Percentiles rank a stretch among this genome's conserved stretches.
Evolutionary conservation across 2,797 vertebrate genomes (phyloP).

Genomic region (Pseudochaenichthys georgianus): DNA sequence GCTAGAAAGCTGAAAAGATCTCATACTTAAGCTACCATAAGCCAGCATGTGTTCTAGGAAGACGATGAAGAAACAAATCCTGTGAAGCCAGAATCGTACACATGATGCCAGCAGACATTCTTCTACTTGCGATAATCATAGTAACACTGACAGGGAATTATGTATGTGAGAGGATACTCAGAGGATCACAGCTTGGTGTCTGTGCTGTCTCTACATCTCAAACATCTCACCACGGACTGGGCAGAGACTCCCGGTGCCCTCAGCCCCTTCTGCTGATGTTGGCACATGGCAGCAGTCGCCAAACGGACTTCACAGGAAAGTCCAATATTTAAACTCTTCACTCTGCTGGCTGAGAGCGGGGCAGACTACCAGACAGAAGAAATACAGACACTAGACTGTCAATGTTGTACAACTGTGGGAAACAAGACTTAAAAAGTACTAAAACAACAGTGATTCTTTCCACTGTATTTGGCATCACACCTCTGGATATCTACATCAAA

Average conservation of each 20-base stretch:
- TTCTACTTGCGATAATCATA: neutral
- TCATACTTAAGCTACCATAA: no score
- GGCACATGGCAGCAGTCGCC: constrained; percentile 42
- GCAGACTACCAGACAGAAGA: constrained; percentile 57
- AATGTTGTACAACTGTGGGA: neutral
- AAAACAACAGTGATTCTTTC: neutral
- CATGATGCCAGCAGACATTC: constrained; percentile 5
- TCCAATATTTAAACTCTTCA: constrained; percentile 90
- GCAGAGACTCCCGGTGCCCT: constrained; percentile 78
- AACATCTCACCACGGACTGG: constrained; percentile 81
- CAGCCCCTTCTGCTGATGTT: constrained; percentile 78
- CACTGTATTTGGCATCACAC: neutral
- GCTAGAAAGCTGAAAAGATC: neutral
- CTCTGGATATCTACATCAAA: neutral
- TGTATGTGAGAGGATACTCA: neutral
- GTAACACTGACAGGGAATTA: constrained; percentile 1
- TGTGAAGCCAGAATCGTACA: neutral
- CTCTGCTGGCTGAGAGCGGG: constrained; percentile 74
- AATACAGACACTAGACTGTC: constrained; percentile 34
- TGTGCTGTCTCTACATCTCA: constrained; percentile 23
- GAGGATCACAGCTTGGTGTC: neutral
- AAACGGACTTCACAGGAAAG: constrained; percentile 83
- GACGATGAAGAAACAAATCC: constrained; percentile 25
- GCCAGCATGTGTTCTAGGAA: neutral
- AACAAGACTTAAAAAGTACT: constrained; percentile 3